phyloP scores from a whole-genome alignment of 2,113 vertebrate species.

The Siniperca chuatsi region DNA sequence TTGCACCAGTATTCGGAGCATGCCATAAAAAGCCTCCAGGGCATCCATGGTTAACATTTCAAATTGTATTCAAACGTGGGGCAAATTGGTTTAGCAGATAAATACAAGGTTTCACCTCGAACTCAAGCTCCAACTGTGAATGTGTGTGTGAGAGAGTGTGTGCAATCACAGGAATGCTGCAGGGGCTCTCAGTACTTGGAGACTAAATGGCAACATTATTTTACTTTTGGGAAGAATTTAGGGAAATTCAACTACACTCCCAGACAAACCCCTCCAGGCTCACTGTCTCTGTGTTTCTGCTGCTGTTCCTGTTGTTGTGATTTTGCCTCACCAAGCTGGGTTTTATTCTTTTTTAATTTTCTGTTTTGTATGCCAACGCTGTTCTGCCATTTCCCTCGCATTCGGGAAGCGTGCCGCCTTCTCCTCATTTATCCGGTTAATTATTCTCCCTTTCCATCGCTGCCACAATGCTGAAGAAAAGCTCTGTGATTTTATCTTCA shows the following conservation, averaged over 20 bases:
- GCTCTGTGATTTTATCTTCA: slow-evolving; percentile 31
- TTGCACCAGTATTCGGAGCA: slow-evolving; percentile 8
- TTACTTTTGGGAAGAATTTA: slow-evolving; percentile 66
- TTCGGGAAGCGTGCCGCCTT: not conserved
- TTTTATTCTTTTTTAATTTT: slow-evolving; percentile 36
- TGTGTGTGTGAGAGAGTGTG: slow-evolving; percentile 27
- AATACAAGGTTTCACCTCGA: slow-evolving; percentile 57
- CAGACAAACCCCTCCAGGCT: slow-evolving; percentile 45
- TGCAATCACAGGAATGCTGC: slow-evolving; percentile 51
- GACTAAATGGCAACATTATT: slow-evolving; percentile 68
- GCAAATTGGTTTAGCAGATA: slow-evolving; percentile 60
- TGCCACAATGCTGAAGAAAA: slow-evolving; percentile 21
- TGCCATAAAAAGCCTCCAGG: slow-evolving; percentile 29
- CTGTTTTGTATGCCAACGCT: slow-evolving; percentile 37
- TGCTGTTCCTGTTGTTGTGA: slow-evolving; percentile 8
- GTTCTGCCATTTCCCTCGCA: slow-evolving; percentile 35
- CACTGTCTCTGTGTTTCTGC: slow-evolving; percentile 6
- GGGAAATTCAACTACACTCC: slow-evolving; percentile 50
- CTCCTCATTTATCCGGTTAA: slow-evolving; percentile 36
- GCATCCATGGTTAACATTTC: slow-evolving; percentile 44
- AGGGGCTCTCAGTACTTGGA: slow-evolving; percentile 39
- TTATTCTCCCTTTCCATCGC: slow-evolving; percentile 35
- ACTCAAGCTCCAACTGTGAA: slow-evolving; percentile 38
- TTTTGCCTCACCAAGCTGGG: not conserved
- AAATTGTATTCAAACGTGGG: slow-evolving; percentile 42